These are phyloP conservation scores for Crossaster papposus DNA, from an alignment of 53 echinoderm and acorn worm species.

Conservation along the genomic window DNA sequence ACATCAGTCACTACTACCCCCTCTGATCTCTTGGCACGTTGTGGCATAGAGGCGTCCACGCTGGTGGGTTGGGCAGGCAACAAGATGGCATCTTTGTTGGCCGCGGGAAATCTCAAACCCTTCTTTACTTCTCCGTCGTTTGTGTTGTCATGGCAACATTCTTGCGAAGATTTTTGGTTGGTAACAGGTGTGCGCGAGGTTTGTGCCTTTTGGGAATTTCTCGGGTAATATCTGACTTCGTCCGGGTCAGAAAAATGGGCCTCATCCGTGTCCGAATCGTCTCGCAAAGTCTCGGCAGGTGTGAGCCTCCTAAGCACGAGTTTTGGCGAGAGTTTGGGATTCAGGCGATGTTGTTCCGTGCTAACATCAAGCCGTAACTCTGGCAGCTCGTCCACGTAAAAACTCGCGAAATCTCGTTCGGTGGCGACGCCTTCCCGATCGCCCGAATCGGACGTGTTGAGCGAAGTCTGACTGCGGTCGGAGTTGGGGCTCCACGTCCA, in stretches of 20 bases:
- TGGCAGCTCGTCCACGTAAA: slow-evolving; percentile 25
- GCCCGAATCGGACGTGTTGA: slow-evolving; percentile 8
- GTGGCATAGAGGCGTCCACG: slow-evolving; percentile 40
- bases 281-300: neutral
- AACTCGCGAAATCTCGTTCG: slow-evolving; percentile 17
- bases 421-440: neutral
- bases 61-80: slow-evolving; percentile 18
- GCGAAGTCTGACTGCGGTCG: slow-evolving; percentile 28
- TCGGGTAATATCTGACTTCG: slow-evolving; percentile 20
- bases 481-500: slow-evolving; percentile 56
- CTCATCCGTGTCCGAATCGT: slow-evolving; percentile 48
- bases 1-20: slow-evolving; percentile 80
- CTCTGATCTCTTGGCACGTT: slow-evolving; percentile 24
- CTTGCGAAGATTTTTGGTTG: neutral
- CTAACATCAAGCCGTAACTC: slow-evolving; percentile 5
- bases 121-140: neutral
- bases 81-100: slow-evolving; percentile 9
- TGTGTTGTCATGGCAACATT: neutral
- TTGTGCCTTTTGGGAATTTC: neutral
- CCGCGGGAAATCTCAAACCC: slow-evolving; percentile 5
- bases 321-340: slow-evolving; percentile 54
- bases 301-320: slow-evolving; percentile 44
- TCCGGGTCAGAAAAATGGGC: slow-evolving; percentile 43
- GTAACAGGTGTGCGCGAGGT: neutral
- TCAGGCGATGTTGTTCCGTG: neutral